These are phyloP conservation scores for Misgurnus mizolepis DNA, from an alignment of 2,113 vertebrate species.

Conservation along the genomic window DNA sequence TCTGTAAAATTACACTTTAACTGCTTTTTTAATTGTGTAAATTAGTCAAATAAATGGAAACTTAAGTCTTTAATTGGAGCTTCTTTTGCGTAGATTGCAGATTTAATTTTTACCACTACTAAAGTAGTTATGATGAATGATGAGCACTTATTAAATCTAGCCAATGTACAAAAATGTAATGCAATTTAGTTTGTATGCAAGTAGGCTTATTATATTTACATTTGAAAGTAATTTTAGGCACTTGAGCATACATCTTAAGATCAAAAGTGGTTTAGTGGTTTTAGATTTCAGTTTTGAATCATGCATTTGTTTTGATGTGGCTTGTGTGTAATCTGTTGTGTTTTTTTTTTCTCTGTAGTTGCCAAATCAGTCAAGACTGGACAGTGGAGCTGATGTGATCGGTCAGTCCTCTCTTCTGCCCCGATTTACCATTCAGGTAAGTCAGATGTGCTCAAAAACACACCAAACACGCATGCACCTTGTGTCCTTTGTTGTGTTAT, in stretches of 20 bases:
- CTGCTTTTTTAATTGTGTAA: too few species aligned
- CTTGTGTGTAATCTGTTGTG: neutral
- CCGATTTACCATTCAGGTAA: conserved; percentile 93
- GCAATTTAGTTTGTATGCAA: neutral
- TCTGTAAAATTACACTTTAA: too few species aligned
- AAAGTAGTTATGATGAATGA: too few species aligned
- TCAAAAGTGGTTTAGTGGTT: neutral
- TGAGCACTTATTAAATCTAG: too few species aligned
- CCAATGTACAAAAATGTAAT: too few species aligned
- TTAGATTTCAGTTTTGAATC: neutral
- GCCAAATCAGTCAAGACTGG: conserved; percentile 84
- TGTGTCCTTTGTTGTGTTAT: neutral
- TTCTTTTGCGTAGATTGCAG: too few species aligned
- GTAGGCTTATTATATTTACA: too few species aligned
- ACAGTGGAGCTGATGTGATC: conserved; percentile 85
- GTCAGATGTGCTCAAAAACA: neutral
- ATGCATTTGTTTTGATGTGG: neutral
- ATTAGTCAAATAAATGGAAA: too few species aligned
- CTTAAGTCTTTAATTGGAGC: too few species aligned
- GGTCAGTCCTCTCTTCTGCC: conserved; percentile 88
- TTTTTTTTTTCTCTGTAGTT: conserved; percentile 63
- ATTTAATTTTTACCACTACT: too few species aligned
- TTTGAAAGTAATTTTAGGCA: too few species aligned
- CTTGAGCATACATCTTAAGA: too few species aligned
- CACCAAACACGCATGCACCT: neutral